Evolutionary conservation across 2,888 invertebrate genomes (phyloP).

Genomic region (Polymixis flavicincta): DNA sequence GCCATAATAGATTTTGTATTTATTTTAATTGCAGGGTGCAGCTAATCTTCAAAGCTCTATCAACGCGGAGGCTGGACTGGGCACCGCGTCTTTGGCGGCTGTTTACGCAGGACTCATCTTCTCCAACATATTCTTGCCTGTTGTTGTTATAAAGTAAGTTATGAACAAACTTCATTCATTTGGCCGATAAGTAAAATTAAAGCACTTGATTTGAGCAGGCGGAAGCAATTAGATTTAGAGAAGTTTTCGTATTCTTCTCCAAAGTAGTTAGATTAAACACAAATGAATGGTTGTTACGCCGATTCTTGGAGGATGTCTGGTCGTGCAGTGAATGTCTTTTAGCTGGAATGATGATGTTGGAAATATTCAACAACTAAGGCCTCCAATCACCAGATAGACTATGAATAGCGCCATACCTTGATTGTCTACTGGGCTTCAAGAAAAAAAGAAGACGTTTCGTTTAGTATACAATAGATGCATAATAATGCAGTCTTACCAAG

Average conservation of each 20-base stretch:
- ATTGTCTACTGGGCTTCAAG: background rate
- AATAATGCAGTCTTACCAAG: too few species aligned
- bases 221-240: background rate
- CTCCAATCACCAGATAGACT: background rate
- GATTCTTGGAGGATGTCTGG: background rate
- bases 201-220: background rate
- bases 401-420: background rate
- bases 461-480: background rate
- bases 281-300: background rate
- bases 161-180: too few species aligned
- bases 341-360: background rate
- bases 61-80: constrained; percentile 87
- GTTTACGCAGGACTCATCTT: constrained; percentile 89
- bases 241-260: too few species aligned
- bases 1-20: background rate
- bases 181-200: background rate
- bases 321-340: background rate
- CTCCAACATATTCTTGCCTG: constrained; percentile 88
- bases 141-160: constrained; percentile 86
- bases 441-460: background rate
- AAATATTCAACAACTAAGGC: background rate
- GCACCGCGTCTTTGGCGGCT: constrained; percentile 87
- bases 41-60: constrained; percentile 90
- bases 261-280: background rate
- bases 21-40: constrained; percentile 81